Evolutionary conservation across 2,797 vertebrate species (phyloP), one percentile per base, ranked within the genome.

Genomic region (Falco biarmicus): DNA sequence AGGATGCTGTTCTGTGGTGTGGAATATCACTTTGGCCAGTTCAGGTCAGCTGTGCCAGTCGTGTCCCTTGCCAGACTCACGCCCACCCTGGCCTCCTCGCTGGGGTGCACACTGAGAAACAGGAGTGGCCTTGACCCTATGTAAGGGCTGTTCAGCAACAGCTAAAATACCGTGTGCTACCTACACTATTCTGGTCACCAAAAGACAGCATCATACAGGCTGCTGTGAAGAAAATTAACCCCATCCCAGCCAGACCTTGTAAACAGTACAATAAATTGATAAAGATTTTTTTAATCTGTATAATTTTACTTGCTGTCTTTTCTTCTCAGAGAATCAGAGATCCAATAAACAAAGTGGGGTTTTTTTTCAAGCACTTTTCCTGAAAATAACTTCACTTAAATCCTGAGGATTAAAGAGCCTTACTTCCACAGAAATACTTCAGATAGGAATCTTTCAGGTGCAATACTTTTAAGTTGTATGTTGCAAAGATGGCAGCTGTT

Each of bases 1-100:
- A 54, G 24, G 14, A 14, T 24, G 28, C 15, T 4, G 10, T 28
- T 28, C 25, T 0, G 2, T 2, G 20, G 22, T 15, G 26, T 0
- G 5, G 32, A 59, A 32, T 7, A 71, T 20, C 53, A 16, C 39
- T 48, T 51, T 26, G 32, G 48, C 47, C 71, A 56, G 20, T 7
- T 10, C 0, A 6, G 29, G 57, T 28, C 70, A 70, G 74, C 47
- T 76, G 48, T 29, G 48, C 34, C 53, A 48, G 37, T n/a, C 15
- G 19, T 29, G 75, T 22, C 32, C 53, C 29, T 20, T 31, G 32
- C 53, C 54, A 34, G 34, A 43, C 56, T 69, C 25, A n/a, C 28
- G 32, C 68, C 56, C 37, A 28, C 17, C 6, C 3, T 7, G 2
- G 31, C 45, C 31, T 64, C 51, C 64, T 37, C 2, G 2, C 31